These are phyloP conservation scores for Carettochelys insculpta DNA, from an alignment of 2,113 vertebrate species.

Conservation along the genomic window DNA sequence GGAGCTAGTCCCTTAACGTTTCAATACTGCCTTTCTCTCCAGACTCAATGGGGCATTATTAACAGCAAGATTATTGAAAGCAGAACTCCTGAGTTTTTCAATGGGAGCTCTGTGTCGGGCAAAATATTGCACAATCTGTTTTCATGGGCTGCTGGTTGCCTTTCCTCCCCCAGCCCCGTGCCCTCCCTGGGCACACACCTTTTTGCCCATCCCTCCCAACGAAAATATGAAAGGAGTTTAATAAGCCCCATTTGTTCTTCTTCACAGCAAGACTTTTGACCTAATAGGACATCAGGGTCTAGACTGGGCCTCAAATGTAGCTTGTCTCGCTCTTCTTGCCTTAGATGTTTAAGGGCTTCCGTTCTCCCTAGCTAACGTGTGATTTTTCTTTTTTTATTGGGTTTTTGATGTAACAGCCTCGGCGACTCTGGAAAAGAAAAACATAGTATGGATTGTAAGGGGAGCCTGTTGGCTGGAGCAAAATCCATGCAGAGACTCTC, in stretches of 20 bases:
- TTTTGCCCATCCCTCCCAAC: slow-evolving; percentile 51
- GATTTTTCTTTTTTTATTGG: slow-evolving; percentile 59
- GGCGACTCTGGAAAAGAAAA: slow-evolving; percentile 62
- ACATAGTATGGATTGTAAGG: background rate
- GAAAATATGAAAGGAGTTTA: slow-evolving; percentile 74
- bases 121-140: slow-evolving; percentile 78
- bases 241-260: slow-evolving; percentile 67
- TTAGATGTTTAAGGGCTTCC: slow-evolving; percentile 75
- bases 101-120: slow-evolving; percentile 80
- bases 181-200: slow-evolving; percentile 40
- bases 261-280: slow-evolving; percentile 68
- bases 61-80: slow-evolving; percentile 78
- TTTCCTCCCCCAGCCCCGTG: slow-evolving; percentile 69
- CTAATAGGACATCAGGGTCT: slow-evolving; percentile 57
- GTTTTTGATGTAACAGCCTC: slow-evolving; percentile 55
- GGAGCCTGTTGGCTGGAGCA: slow-evolving; percentile 36
- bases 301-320: slow-evolving; percentile 19
- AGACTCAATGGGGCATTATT: slow-evolving; percentile 82
- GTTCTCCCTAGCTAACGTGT: slow-evolving; percentile 41
- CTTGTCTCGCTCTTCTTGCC: slow-evolving; percentile 18
- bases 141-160: slow-evolving; percentile 56
- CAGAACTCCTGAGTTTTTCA: slow-evolving; percentile 78
- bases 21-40: slow-evolving; percentile 82
- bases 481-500: background rate
- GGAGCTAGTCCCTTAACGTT: slow-evolving; percentile 35